Conservation (phyloP, 2,797 vertebrate species). For the Microcaecilia unicolor region DNA sequence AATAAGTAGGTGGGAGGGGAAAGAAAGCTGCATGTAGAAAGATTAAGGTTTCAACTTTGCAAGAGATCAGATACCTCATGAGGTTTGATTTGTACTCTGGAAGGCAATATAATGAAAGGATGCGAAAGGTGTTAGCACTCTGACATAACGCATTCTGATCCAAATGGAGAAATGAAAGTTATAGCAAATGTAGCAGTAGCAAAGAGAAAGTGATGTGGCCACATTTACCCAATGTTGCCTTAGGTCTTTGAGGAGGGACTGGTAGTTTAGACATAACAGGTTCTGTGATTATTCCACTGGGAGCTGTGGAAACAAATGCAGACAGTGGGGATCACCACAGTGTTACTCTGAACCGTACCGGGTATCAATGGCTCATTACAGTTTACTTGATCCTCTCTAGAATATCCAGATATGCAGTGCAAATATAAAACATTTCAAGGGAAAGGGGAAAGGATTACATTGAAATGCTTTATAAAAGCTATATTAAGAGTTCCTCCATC, state of each 20-base stretch:
- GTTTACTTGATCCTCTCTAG: too few species aligned
- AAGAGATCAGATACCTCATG: constrained; percentile 31
- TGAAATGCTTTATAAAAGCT: too few species aligned
- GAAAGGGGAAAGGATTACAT: too few species aligned
- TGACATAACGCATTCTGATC: background rate
- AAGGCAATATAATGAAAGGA: constrained; percentile 6
- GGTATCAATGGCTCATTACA: too few species aligned
- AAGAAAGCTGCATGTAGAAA: too few species aligned
- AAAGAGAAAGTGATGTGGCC: constrained; percentile 2
- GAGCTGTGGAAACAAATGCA: constrained; percentile 7
- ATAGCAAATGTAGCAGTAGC: background rate
- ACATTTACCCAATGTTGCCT: constrained; percentile 47
- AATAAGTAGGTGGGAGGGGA: too few species aligned
- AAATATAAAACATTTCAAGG: too few species aligned
- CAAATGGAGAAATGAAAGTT: background rate
- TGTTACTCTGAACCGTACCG: too few species aligned
- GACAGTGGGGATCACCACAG: too few species aligned
- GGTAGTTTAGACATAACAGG: constrained; percentile 34
- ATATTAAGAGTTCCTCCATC: too few species aligned
- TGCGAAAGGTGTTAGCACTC: constrained; percentile 6
- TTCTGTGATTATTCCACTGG: constrained; percentile 12
- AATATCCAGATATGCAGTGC: too few species aligned
- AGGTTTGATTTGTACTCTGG: constrained; percentile 36
- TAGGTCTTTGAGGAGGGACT: constrained; percentile 34
- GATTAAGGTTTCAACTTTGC: constrained; percentile 38